Percentiles rank a stretch among this genome's conserved stretches.
phyloP scores from a whole-genome alignment of 2,888 invertebrate genomes.

The Tineola bisselliella region DNA sequence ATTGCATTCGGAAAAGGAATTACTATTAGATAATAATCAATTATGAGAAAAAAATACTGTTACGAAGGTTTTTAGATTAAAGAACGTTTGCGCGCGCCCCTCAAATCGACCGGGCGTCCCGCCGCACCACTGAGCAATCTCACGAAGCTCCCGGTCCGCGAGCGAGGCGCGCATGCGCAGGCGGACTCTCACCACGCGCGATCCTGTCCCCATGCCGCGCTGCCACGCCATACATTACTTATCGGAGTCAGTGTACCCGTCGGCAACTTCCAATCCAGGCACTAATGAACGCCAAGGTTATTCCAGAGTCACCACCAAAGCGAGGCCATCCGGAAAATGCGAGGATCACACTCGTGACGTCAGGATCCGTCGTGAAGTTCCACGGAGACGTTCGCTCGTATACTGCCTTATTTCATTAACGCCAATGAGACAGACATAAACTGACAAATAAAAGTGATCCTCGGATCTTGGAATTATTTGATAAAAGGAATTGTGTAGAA shows the following conservation, averaged over 20 bases:
- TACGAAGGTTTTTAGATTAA: slow-evolving; percentile 29
- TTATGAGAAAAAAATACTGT: slow-evolving; percentile 26
- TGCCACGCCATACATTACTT: slow-evolving; percentile 14
- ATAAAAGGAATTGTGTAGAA: slow-evolving; percentile 11
- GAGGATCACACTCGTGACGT: slow-evolving; percentile 35
- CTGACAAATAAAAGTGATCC: slow-evolving; percentile 25
- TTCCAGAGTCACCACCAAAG: neutral
- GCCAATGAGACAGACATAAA: slow-evolving; percentile 24
- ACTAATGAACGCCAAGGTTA: slow-evolving; percentile 9
- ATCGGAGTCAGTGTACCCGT: neutral
- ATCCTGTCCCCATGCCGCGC: slow-evolving; percentile 25
- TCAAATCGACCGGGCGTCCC: slow-evolving; percentile 62
- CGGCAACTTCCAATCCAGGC: neutral
- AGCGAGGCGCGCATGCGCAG: slow-evolving; percentile 45
- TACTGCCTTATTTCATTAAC: slow-evolving; percentile 25
- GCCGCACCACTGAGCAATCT: slow-evolving; percentile 60
- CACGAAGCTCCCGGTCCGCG: slow-evolving; percentile 40
- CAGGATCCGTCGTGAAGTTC: slow-evolving; percentile 24
- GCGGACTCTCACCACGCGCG: slow-evolving; percentile 16
- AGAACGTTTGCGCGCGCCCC: slow-evolving; percentile 40
- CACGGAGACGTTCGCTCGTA: slow-evolving; percentile 21
- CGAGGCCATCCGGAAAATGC: slow-evolving; percentile 13
- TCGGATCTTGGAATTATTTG: slow-evolving; percentile 17
- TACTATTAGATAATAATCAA: neutral
- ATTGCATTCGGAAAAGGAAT: neutral